A percentile compares a stretch with the other conserved stretches of the same genome.
phyloP scores from a whole-genome alignment of 2,888 invertebrate genomes.

The Strigamia transsilvanica region DNA sequence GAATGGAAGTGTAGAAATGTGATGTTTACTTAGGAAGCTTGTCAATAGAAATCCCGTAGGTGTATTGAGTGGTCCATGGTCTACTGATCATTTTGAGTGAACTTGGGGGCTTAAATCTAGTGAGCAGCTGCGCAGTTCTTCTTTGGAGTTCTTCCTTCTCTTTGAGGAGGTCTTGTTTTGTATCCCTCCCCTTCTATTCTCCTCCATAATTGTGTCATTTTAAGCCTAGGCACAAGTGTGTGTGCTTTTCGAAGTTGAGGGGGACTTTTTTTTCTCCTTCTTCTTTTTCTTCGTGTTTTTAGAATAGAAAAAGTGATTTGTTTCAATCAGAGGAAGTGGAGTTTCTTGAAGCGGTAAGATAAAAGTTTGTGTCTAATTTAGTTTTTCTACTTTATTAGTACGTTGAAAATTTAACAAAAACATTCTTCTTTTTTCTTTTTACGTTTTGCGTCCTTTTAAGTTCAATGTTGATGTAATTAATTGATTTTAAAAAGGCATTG shows the following conservation, averaged over 20 bases:
- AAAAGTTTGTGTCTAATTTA: constrained; percentile 43
- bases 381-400: constrained; percentile 22
- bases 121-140: constrained; percentile 45
- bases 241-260: constrained; percentile 33
- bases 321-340: background rate
- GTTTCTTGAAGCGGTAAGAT: constrained; percentile 29
- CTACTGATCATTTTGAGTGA: constrained; percentile 47
- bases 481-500: background rate
- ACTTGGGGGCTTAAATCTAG: constrained; percentile 44
- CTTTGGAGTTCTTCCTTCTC: constrained; percentile 48
- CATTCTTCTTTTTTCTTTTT: background rate
- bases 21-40: constrained; percentile 47
- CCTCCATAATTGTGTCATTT: constrained; percentile 48
- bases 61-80: constrained; percentile 49
- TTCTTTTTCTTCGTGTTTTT: background rate
- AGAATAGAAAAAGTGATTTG: constrained; percentile 47
- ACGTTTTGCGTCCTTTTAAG: background rate
- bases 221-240: constrained; percentile 37
- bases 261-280: background rate
- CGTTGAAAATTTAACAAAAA: constrained; percentile 11
- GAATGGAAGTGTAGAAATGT: constrained; percentile 47
- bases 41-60: constrained; percentile 49
- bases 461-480: constrained; percentile 6
- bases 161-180: constrained; percentile 49
- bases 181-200: constrained; percentile 49